Evolutionary conservation across 2,888 invertebrate genomes (phyloP).

Genomic region (Orthosia incerta): DNA sequence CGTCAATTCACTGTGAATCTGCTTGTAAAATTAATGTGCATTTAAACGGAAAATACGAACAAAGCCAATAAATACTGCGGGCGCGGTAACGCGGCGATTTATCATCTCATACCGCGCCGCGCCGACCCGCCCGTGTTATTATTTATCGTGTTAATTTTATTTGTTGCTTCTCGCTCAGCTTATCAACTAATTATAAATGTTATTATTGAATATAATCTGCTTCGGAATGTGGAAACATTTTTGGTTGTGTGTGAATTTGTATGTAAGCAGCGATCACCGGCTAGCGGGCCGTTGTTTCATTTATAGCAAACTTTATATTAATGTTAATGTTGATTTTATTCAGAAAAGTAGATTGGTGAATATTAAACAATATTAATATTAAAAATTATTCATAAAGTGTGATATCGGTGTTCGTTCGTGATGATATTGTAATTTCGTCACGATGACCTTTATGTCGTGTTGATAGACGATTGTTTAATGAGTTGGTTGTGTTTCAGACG

Average conservation of each 20-base stretch:
- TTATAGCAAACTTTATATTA: constrained; percentile 80
- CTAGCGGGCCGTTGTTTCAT: constrained; percentile 76
- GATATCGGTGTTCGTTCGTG: constrained; percentile 69
- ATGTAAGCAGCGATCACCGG: constrained; percentile 73
- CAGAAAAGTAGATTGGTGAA: constrained; percentile 76
- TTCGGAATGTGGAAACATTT: constrained; percentile 85
- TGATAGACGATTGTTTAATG: constrained; percentile 43
- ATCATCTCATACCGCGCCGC: constrained; percentile 82
- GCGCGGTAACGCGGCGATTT: constrained; percentile 83
- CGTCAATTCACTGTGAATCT: constrained; percentile 87
- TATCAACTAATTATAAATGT: constrained; percentile 85
- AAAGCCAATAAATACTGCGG: constrained; percentile 85
- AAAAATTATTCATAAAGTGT: constrained; percentile 74
- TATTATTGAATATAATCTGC: constrained; percentile 83
- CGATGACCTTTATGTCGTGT: constrained; percentile 62
- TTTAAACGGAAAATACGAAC: constrained; percentile 88
- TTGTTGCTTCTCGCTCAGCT: constrained; percentile 83
- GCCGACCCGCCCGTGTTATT: constrained; percentile 78
- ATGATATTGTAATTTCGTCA: constrained; percentile 67
- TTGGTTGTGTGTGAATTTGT: constrained; percentile 79
- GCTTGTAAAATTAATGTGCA: constrained; percentile 89
- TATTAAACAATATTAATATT: constrained; percentile 78
- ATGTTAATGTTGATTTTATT: constrained; percentile 82
- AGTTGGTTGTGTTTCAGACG: constrained; percentile 93
- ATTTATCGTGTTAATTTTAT: constrained; percentile 89